phyloP scores from a whole-genome alignment of 2,797 vertebrate genomes.

The Odontamblyopus lacepedii region DNA sequence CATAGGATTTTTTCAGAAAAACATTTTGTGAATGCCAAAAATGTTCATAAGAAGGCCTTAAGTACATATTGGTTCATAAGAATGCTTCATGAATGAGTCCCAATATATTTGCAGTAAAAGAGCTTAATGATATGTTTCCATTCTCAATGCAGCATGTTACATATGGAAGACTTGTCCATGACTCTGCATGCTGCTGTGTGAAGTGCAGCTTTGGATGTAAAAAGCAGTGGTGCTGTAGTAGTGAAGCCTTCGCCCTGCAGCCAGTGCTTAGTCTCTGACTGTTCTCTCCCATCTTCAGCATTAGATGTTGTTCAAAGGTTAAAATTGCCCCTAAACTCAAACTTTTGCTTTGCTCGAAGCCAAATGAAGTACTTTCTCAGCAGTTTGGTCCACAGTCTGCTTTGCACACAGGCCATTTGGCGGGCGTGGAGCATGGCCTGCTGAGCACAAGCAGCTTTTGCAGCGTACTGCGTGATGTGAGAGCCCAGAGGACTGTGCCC shows the following conservation, averaged over 20 bases:
- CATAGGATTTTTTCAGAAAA: no score
- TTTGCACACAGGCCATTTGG: conserved; percentile 48
- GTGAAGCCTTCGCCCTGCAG: background rate
- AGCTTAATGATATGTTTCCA: no score
- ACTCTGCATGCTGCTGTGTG: background rate
- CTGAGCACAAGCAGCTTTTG: conserved; percentile 35
- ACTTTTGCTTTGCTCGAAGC: conserved; percentile 29
- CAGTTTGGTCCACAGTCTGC: conserved; percentile 40
- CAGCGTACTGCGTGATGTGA: conserved; percentile 21
- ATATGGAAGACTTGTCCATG: background rate
- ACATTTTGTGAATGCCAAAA: no score
- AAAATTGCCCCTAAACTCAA: conserved; percentile 20
- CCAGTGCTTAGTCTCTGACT: background rate
- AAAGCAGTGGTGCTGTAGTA: background rate
- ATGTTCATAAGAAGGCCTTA: no score
- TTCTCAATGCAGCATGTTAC: no score
- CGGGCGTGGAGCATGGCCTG: conserved; percentile 20
- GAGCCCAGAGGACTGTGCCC: conserved; percentile 34
- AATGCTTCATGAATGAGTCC: no score
- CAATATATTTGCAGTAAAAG: no score
- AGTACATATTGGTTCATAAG: no score
- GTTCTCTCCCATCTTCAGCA: background rate
- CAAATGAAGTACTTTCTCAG: conserved; percentile 38
- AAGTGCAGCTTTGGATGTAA: background rate
- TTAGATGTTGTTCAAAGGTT: conserved; percentile 25